These are phyloP conservation scores for Poicephalus gulielmi DNA, from an alignment of 2,113 vertebrate genomes.

Conservation along the genomic window DNA sequence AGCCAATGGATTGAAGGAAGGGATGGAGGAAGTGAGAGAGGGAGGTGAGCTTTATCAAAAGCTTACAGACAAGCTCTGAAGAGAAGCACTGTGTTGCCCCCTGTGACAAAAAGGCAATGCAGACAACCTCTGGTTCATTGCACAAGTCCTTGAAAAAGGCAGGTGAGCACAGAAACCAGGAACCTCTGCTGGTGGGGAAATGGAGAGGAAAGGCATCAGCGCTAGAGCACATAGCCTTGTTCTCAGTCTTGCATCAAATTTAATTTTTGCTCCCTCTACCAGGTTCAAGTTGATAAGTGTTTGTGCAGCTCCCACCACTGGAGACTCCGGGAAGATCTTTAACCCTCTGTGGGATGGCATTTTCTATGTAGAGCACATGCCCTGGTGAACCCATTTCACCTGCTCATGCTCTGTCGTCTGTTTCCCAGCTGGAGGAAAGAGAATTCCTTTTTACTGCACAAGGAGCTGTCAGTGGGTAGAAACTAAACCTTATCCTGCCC, in stretches of 20 bases:
- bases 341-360: background rate
- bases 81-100: background rate
- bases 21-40: background rate
- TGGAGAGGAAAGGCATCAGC: background rate
- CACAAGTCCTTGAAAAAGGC: background rate
- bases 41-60: background rate
- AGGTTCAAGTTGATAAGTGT: background rate
- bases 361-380: rapidly evolving
- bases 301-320: background rate
- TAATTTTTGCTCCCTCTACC: background rate
- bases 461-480: background rate
- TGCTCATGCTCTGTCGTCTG: background rate
- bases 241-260: background rate
- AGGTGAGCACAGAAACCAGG: background rate
- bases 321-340: background rate
- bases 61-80: background rate
- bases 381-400: background rate
- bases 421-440: background rate
- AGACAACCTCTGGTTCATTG: background rate
- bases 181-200: background rate
- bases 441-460: background rate
- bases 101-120: background rate
- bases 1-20: background rate
- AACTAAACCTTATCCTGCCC: background rate
- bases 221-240: background rate